Base-by-base conservation (phyloP, 2,888 invertebrate genomes). In the Actias luna region DNA sequence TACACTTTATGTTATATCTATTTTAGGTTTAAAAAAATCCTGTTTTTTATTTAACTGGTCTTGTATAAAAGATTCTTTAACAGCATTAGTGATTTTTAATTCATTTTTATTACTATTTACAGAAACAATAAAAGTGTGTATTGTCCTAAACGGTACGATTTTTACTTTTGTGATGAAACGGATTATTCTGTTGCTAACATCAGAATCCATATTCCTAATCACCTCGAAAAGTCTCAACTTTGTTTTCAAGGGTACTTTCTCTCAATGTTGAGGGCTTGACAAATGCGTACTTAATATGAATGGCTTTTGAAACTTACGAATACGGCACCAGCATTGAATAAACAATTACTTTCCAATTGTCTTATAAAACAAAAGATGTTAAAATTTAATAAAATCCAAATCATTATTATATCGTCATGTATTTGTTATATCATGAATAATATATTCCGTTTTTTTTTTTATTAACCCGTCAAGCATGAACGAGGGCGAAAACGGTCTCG, bases 201-300 rank as follows among this genome's bases (percentile, higher is more conserved):
- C 46, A 10, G 46, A 22, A 22, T 46, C 18, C 18, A 18, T 46
- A 46, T 22, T 46, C 22, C 8, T 22, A 18, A 46, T 5, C 10
- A 46, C 18, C 46, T 46, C 22, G 46, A 10, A 46, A 46, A 22
- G 10, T 10, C 18, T 46, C 46, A 46, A 46, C 46, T 46, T 3
- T 10, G 22, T 46, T 46, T 22, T 55, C 27, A 18, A 55, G 52
- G 8, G 16, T 55, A 29, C 29, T 55, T 42, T 46, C 14, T 27
- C 52, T 29, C 29, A 55, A 16, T 29, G 4, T 55, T 14, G 29
- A 55, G 27, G n/a, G 29, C 12, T 27, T 55, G 52, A 22, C 33
- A 42, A 58, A 58, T 58, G 36, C 55, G 50, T 55, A 58, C 27
- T 39, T 62, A 42, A 46, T 33, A 27, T 52, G 8, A 55, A 29